Percentiles rank a stretch among this genome's conserved stretches.
Evolutionary conservation across 2,113 vertebrate species (phyloP).

Genomic region (Panthera uncia): DNA sequence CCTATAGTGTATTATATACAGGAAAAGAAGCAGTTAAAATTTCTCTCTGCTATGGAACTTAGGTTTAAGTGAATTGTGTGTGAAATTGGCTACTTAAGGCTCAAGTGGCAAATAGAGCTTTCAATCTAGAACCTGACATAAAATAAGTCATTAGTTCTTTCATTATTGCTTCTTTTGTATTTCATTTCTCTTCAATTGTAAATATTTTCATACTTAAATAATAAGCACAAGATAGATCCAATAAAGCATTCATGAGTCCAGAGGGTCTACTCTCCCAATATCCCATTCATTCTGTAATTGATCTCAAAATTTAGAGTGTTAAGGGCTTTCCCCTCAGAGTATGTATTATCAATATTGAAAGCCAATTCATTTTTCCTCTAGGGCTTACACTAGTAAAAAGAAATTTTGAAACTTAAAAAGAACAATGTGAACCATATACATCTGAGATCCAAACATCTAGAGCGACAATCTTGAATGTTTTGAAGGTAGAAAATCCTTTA

Average conservation of each 20-base stretch:
- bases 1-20: background rate
- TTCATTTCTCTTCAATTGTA: background rate
- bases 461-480: slow-evolving; percentile 31
- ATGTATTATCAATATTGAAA: background rate
- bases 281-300: background rate
- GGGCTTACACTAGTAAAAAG: background rate
- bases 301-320: slow-evolving; percentile 20
- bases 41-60: background rate
- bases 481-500: background rate
- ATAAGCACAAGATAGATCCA: background rate
- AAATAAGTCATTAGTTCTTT: background rate
- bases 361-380: background rate
- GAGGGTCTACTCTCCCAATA: background rate
- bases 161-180: background rate
- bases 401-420: background rate
- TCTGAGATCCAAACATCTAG: background rate
- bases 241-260: background rate
- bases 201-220: slow-evolving; percentile 1
- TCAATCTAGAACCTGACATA: background rate
- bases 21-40: background rate
- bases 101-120: background rate
- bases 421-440: background rate
- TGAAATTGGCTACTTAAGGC: background rate
- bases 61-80: background rate
- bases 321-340: background rate